Base-by-base conservation (phyloP, 2,113 vertebrate species). In the Carassius auratus region DNA sequence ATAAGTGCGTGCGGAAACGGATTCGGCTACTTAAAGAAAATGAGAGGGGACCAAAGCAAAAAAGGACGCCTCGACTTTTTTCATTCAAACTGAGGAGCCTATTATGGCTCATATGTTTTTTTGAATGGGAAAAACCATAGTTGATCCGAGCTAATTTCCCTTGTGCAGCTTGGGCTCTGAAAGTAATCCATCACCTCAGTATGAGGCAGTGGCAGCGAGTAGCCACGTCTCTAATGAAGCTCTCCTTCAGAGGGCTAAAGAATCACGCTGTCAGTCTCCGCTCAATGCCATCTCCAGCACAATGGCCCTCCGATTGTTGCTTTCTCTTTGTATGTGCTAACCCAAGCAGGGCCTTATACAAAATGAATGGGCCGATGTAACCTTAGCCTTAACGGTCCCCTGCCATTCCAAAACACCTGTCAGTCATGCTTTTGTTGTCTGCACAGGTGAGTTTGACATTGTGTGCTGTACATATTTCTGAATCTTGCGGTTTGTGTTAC, bases 21-120 rank as follows among this genome's bases (percentile, higher is more conserved):
- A 80, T 81, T 71, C 81, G 48, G 55, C 81, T 86, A 83, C 88
- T 85, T 68, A 82, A 71, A 73, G 79, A 80, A 74, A 75, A 75
- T 45, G 50, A 55, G 69, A 59, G 42, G n/a, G 30, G 19, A 48
- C 50, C 4, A 15, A 36, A 33, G n/a, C 10, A 30, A 82, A 57
- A 83, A 59, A 21, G 33, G 64, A 74, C 19, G 36, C 82, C 80
- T 76, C 21, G 12, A n/a, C 81, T 83, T 83, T 48, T 57, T 71
- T 86, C 80, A 75, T 69, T 50, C 59, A 45, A 79, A 78, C 81
- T 71, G 75, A 77, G 85, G 77, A 85, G 83, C 78, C 88, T 83
- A 87, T 92, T 89, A 89, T 52, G 26, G 73, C 85, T 87, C 84
- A 88, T 90, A 89, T 89, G 86, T 89, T 87, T 90, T 87, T 90